A percentile compares a stretch with the other conserved stretches of the same genome.
phyloP scores from a whole-genome alignment of 2,888 invertebrate species.

The Chrysolina haemoptera region DNA sequence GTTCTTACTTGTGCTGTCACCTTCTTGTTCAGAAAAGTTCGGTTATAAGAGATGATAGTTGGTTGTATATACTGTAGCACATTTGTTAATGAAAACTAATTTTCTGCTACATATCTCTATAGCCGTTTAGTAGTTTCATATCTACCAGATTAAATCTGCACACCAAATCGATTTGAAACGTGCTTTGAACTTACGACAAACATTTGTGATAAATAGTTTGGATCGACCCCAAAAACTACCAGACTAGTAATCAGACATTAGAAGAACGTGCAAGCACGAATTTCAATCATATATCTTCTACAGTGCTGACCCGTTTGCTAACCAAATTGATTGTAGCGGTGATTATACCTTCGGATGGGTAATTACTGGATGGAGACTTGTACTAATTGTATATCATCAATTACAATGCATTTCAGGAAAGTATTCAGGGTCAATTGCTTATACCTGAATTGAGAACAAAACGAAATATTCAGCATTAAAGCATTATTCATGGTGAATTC shows the following conservation, averaged over 20 bases:
- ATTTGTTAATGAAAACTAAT: too few species aligned
- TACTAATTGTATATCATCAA: slow-evolving; percentile 21
- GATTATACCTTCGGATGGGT: slow-evolving; percentile 10
- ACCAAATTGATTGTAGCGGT: slow-evolving; percentile 18
- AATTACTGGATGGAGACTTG: slow-evolving; percentile 10
- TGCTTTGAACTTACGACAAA: slow-evolving; percentile 9
- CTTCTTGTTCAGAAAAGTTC: too few species aligned
- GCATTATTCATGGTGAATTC: too few species aligned
- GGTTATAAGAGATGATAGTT: too few species aligned
- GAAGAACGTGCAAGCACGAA: slow-evolving; percentile 19
- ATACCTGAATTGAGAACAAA: background rate
- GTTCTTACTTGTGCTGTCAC: too few species aligned
- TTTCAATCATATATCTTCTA: slow-evolving; percentile 16
- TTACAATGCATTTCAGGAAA: slow-evolving; percentile 3
- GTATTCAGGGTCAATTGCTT: background rate
- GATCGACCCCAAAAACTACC: slow-evolving; percentile 5
- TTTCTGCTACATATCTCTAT: too few species aligned
- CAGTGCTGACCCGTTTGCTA: slow-evolving; percentile 20
- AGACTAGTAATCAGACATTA: slow-evolving; percentile 4
- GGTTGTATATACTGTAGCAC: too few species aligned
- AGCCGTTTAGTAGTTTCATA: background rate
- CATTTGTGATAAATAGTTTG: slow-evolving; percentile 2
- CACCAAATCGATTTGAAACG: background rate
- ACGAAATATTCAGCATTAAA: background rate
- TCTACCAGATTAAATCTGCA: background rate